These are phyloP conservation scores for Diplolepis rosae DNA, from an alignment of 2,888 invertebrate species.

Conservation along the genomic window DNA sequence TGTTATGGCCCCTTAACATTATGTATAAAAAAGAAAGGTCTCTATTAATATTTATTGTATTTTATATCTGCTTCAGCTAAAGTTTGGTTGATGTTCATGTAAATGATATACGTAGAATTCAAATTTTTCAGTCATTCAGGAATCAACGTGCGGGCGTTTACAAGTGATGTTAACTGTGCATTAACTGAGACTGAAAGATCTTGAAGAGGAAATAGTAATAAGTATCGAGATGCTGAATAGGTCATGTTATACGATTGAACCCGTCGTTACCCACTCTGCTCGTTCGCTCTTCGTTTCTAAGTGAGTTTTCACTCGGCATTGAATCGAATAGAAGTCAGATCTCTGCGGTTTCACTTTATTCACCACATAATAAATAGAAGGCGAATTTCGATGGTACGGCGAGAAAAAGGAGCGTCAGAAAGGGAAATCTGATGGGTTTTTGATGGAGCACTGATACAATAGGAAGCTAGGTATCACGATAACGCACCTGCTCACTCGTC, in stretches of 20 bases:
- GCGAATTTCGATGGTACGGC: slow-evolving; percentile 33
- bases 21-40: too few relatives aligned
- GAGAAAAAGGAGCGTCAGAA: slow-evolving; percentile 7
- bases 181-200: slow-evolving; percentile 16
- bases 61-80: too few relatives aligned
- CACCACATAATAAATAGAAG: slow-evolving; percentile 45
- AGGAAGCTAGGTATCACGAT: too few relatives aligned
- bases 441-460: slow-evolving; percentile 32
- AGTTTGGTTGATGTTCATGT: too few relatives aligned
- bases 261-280: slow-evolving; percentile 35
- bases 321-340: slow-evolving; percentile 66
- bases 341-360: slow-evolving; percentile 59
- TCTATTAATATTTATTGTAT: too few relatives aligned
- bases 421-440: slow-evolving; percentile 50
- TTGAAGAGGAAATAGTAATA: slow-evolving; percentile 1
- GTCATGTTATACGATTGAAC: slow-evolving; percentile 25
- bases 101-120: too few relatives aligned
- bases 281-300: slow-evolving; percentile 36
- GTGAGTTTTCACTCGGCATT: slow-evolving; percentile 52
- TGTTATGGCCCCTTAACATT: too few relatives aligned
- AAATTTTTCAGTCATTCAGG: too few relatives aligned
- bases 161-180: too few relatives aligned
- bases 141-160: too few relatives aligned
- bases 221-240: slow-evolving; percentile 22
- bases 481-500: too few relatives aligned